These are phyloP conservation scores for Sesia bembeciformis DNA, from an alignment of 2,888 invertebrate genomes.

Conservation along the genomic window DNA sequence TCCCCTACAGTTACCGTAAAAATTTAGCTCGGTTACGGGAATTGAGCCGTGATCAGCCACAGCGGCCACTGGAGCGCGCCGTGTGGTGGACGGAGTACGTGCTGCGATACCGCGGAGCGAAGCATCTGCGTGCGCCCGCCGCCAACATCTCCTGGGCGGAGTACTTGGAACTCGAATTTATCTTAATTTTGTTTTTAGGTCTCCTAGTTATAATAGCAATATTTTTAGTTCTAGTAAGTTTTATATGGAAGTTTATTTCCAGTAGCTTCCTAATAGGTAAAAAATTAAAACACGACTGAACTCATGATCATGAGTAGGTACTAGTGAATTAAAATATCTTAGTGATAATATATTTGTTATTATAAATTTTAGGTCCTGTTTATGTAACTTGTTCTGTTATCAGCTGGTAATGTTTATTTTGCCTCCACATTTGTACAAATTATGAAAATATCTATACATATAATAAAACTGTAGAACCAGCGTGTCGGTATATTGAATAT, in stretches of 20 bases:
- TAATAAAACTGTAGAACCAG: too few relatives aligned
- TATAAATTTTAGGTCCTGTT: too few relatives aligned
- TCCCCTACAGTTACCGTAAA: constrained; percentile 17
- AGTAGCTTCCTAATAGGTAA: background rate
- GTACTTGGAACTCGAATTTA: constrained; percentile 13
- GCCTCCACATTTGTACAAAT: too few relatives aligned
- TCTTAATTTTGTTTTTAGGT: background rate
- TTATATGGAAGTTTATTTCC: background rate
- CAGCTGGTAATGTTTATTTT: too few relatives aligned
- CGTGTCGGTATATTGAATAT: too few relatives aligned
- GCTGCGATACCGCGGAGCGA: constrained; percentile 6
- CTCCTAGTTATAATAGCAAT: background rate
- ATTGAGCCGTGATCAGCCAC: constrained; percentile 17
- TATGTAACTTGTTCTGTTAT: too few relatives aligned
- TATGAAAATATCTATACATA: too few relatives aligned
- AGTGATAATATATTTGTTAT: too few relatives aligned
- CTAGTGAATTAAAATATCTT: too few relatives aligned
- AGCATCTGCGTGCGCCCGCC: constrained; percentile 18
- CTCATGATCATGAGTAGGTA: too few relatives aligned
- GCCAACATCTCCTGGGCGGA: constrained; percentile 16
- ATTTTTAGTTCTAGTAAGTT: background rate
- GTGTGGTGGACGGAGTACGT: constrained; percentile 8
- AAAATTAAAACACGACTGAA: background rate
- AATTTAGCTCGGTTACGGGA: constrained; percentile 15
- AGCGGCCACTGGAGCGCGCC: constrained; percentile 11